These are phyloP conservation scores for Melinaea marsaeus DNA, from an alignment of 2,888 invertebrate genomes.

Conservation along the genomic window DNA sequence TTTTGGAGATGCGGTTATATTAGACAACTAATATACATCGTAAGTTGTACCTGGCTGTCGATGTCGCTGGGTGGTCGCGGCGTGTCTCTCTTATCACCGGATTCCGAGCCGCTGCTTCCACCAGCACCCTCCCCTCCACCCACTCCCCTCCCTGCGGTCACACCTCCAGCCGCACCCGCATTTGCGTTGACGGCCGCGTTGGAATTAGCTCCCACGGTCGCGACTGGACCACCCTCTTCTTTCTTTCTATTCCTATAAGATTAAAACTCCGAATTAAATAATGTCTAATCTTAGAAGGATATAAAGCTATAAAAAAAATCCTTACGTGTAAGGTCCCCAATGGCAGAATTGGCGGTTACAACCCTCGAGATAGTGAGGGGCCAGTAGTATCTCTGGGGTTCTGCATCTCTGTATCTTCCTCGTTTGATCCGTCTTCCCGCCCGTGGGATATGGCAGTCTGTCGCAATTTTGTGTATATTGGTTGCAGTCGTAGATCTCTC, in stretches of 20 bases:
- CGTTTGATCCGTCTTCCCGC: slow-evolving; percentile 65
- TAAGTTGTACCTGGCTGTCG: slow-evolving; percentile 81
- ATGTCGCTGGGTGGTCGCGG: slow-evolving; percentile 83
- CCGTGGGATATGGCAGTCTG: slow-evolving; percentile 62
- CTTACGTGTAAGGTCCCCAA: slow-evolving; percentile 67
- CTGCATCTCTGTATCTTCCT: slow-evolving; percentile 76
- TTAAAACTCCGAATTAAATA: background rate
- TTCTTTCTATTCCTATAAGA: slow-evolving; percentile 46
- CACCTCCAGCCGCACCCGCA: background rate
- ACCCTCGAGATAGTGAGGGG: slow-evolving; percentile 83
- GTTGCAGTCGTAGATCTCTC: slow-evolving; percentile 48
- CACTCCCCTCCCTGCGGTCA: background rate
- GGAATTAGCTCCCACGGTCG: background rate
- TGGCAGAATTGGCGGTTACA: slow-evolving; percentile 67
- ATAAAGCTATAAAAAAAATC: slow-evolving; percentile 22
- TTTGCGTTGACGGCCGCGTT: background rate
- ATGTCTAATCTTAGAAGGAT: background rate
- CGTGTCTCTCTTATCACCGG: slow-evolving; percentile 63
- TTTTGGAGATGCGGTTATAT: too few relatives aligned
- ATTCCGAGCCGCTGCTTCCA: slow-evolving; percentile 49
- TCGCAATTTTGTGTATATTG: slow-evolving; percentile 60
- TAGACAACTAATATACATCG: background rate
- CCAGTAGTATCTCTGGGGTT: slow-evolving; percentile 87
- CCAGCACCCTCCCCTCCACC: slow-evolving; percentile 43
- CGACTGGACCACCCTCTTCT: slow-evolving; percentile 41